These are phyloP conservation scores for Rhagophthalmus giganteus DNA, from an alignment of 2,888 invertebrate species.

Conservation along the genomic window DNA sequence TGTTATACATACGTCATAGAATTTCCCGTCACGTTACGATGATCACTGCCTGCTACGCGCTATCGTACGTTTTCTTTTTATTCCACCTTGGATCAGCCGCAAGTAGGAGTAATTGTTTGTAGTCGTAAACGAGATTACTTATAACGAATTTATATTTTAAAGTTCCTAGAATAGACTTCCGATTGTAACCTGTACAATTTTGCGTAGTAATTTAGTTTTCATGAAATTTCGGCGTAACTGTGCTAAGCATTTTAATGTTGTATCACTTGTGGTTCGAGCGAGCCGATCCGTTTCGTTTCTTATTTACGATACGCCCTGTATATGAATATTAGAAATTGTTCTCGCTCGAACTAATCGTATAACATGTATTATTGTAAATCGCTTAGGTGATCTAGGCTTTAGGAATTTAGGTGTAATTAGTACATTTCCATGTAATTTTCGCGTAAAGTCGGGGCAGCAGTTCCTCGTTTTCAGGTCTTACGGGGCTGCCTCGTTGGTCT, in stretches of 20 bases:
- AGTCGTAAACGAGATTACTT: slow-evolving; percentile 21
- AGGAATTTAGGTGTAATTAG: slow-evolving; percentile 21
- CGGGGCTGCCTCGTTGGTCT: slow-evolving; percentile 51
- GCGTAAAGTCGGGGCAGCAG: slow-evolving; percentile 52
- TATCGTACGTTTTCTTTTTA: slow-evolving; percentile 15
- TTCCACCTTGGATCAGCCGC: slow-evolving; percentile 7
- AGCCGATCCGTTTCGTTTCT: no score
- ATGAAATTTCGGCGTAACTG: slow-evolving; percentile 55
- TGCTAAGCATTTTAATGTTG: slow-evolving; percentile 42
- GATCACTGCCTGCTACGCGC: slow-evolving; percentile 38
- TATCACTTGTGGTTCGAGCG: slow-evolving; percentile 40
- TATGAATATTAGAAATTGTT: slow-evolving; percentile 7
- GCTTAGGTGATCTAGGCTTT: slow-evolving; percentile 22
- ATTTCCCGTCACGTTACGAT: slow-evolving; percentile 37
- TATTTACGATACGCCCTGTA: neutral
- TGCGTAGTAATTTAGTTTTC: slow-evolving; percentile 36
- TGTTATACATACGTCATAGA: slow-evolving; percentile 14
- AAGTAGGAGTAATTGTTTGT: slow-evolving; percentile 17
- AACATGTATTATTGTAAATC: slow-evolving; percentile 17
- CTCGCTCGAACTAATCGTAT: slow-evolving; percentile 20
- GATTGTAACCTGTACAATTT: slow-evolving; percentile 10
- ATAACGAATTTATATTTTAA: slow-evolving; percentile 12
- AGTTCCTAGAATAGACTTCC: slow-evolving; percentile 20
- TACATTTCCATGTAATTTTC: slow-evolving; percentile 33
- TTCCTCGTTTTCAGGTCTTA: slow-evolving; percentile 54